A percentile compares a stretch with the other conserved stretches of the same genome.
phyloP scores from a whole-genome alignment of 35 echinoderm and acorn worm genomes.

The Ophiothrix spiculata region DNA sequence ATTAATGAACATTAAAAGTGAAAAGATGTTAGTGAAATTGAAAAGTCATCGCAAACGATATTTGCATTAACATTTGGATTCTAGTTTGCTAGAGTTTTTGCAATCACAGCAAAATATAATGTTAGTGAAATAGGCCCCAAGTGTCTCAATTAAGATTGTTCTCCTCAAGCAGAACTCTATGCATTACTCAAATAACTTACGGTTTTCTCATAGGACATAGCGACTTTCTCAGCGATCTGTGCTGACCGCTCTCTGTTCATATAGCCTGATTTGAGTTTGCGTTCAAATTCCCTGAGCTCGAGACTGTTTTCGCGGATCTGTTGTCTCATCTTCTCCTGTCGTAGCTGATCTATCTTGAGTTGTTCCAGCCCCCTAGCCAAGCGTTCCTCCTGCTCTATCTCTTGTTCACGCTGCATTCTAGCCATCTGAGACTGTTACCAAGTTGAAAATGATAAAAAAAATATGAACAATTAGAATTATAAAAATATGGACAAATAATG shows the following conservation, averaged over 20 bases:
- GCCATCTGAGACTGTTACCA: slow-evolving; percentile 66
- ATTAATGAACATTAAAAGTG: too few relatives aligned
- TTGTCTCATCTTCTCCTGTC: slow-evolving; percentile 80
- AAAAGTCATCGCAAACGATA: too few relatives aligned
- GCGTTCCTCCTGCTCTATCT: slow-evolving; percentile 92
- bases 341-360: slow-evolving; percentile 61
- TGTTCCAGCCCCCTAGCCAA: slow-evolving; percentile 65
- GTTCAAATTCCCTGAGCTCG: slow-evolving; percentile 86
- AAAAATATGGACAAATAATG: too few relatives aligned
- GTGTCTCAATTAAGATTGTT: not conserved
- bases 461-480: not conserved
- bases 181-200: slow-evolving; percentile 64
- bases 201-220: slow-evolving; percentile 81
- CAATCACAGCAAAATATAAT: too few relatives aligned
- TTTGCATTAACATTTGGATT: too few relatives aligned
- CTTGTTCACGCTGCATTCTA: slow-evolving; percentile 62
- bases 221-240: slow-evolving; percentile 94
- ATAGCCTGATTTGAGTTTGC: slow-evolving; percentile 79
- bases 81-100: too few relatives aligned
- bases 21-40: too few relatives aligned
- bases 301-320: slow-evolving; percentile 94
- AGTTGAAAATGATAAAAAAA: too few relatives aligned
- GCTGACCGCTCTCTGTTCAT: slow-evolving; percentile 87
- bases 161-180: not conserved
- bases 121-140: too few relatives aligned